phyloP scores from a whole-genome alignment of 2,888 invertebrate species.

The Epinotia bilunana region DNA sequence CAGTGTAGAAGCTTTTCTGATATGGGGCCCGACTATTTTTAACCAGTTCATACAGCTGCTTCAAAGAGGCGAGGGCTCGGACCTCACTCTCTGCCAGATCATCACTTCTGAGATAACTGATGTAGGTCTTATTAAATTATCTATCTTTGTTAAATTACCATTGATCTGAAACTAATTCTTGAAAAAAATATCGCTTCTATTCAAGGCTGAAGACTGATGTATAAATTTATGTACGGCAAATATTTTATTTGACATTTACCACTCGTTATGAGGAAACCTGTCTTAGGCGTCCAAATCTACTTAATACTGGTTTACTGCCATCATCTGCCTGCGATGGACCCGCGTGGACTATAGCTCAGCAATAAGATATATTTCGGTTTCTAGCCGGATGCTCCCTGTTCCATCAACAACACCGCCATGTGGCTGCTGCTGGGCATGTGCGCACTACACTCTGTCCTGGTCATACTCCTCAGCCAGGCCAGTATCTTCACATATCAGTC shows the following conservation, averaged over 20 bases:
- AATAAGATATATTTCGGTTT: no score
- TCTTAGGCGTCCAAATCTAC: no score
- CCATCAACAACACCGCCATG: background rate
- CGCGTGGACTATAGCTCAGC: no score
- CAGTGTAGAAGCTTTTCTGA: conserved; percentile 57
- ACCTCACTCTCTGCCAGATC: conserved; percentile 65
- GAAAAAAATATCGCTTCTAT: no score
- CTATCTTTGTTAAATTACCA: no score
- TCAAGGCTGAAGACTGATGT: no score
- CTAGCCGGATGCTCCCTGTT: background rate
- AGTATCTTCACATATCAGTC: background rate
- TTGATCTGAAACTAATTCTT: no score
- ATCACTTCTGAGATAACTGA: conserved; percentile 52
- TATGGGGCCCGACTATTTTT: conserved; percentile 72
- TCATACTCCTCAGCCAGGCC: background rate
- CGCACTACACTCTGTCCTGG: background rate
- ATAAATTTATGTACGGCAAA: no score
- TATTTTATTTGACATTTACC: no score
- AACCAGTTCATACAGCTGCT: conserved; percentile 65
- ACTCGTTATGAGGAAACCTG: no score
- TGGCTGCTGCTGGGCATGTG: conserved; percentile 1
- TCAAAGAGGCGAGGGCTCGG: conserved; percentile 61
- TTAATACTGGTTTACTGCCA: no score
- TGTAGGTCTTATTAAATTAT: background rate
- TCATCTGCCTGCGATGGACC: no score